phyloP scores from a whole-genome alignment of 2,797 vertebrate species.

The Pantherophis vulpinus region DNA sequence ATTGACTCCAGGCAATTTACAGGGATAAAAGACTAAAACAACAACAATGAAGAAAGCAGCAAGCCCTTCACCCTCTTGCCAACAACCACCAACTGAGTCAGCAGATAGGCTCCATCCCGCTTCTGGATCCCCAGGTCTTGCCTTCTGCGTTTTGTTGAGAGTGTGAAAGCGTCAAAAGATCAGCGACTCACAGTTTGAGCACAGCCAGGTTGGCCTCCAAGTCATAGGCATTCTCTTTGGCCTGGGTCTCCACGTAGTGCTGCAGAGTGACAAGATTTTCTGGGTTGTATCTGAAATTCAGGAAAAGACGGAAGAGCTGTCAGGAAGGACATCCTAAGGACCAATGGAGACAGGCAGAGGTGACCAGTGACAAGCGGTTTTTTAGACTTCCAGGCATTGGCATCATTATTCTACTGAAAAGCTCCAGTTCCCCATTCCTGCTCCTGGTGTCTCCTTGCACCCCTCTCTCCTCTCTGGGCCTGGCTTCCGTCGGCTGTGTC shows the following conservation, averaged over 20 bases:
- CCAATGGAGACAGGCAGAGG: not conserved
- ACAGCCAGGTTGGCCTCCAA: slow-evolving; percentile 91
- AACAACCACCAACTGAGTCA: not conserved
- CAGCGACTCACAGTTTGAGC: slow-evolving; percentile 81
- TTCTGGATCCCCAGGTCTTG: not conserved
- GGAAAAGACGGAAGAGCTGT: not conserved
- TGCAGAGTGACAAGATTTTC: slow-evolving; percentile 88
- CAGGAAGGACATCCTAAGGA: not conserved
- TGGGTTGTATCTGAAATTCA: slow-evolving; percentile 83
- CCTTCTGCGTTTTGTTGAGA: not conserved
- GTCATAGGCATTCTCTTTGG: slow-evolving; percentile 89
- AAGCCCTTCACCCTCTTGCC: not conserved
- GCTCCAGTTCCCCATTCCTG: not conserved
- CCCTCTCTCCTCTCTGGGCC: not conserved
- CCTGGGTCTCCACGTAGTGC: slow-evolving; percentile 90
- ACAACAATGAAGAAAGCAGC: not conserved
- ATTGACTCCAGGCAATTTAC: not conserved
- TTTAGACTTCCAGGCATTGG: not conserved
- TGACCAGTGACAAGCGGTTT: not conserved
- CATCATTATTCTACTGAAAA: not conserved
- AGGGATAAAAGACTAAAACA: not conserved
- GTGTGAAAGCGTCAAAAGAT: rapidly evolving
- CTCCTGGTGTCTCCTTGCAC: not conserved
- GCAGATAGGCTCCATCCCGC: not conserved
- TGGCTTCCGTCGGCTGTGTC: not conserved